Base-by-base conservation (phyloP, 2,797 vertebrate genomes). In the Clarias pachynema region DNA sequence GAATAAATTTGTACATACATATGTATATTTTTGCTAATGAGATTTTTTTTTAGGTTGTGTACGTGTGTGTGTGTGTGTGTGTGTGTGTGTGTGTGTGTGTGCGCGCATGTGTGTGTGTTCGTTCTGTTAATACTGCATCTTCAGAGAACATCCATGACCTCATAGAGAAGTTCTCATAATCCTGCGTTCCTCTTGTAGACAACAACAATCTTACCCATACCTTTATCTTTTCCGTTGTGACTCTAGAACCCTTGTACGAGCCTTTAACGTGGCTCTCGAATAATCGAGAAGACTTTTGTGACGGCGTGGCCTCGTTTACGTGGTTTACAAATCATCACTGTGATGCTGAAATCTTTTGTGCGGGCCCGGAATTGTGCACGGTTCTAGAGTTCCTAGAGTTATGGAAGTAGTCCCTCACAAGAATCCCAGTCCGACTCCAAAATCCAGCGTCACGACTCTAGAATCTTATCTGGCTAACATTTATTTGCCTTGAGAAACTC, bases 21-120 rank as follows among this genome's bases (percentile, higher is more conserved):
- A 79, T 82, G 69, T 86, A 88, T 87, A 80, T 89, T 89, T 82
- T 74, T 87, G 74, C 79, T 78, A 89, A 81, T 81, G 20, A 66
- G 31, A 57, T 7, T 60, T 84, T 60, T 74, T 15, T 53, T 26
- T 44, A 24, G 22, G 20, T 20, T 20, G 69, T 53, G 74, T 1
- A 12, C 8, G 68, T 4, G 20, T 15, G 5, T 20, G 60, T 24
- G 77, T 26, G 75, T 9, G 26, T 37, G 53, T 20, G n/a, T 78
- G 8, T 9, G 26, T 37, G 53, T 20, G n/a, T 78, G 8, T 65
- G 14, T 65, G 37, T 53, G 74, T 0, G 24, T 16, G 78, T 0
- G 14, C 8, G 6, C 14, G 49, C 16, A 66, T 26, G 65, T 18
- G 29, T 37, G 53, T 22, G n/a, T 78, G 9, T 65, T 14, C 44